Evolutionary conservation across 2,797 vertebrate genomes (phyloP).

Genomic region (Ficedula albicollis): DNA sequence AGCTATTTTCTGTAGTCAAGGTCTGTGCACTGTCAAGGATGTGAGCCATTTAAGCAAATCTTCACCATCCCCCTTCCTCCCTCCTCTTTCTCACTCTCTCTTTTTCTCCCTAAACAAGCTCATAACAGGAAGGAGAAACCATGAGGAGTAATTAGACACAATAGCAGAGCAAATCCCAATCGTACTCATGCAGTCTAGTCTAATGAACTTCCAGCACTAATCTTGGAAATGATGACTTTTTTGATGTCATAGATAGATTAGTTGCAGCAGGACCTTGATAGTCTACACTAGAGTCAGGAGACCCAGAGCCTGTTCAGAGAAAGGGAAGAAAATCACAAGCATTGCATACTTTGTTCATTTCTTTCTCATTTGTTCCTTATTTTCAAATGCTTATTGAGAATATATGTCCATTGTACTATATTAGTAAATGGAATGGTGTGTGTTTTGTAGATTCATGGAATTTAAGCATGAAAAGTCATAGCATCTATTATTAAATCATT

Average conservation of each 20-base stretch:
- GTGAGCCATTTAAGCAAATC: constrained; percentile 69
- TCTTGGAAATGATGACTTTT: constrained; percentile 43
- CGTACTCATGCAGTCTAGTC: background rate
- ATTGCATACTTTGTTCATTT: background rate
- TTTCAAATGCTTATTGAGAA: background rate
- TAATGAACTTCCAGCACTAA: constrained; percentile 49
- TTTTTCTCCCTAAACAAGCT: constrained; percentile 61
- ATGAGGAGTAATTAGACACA: constrained; percentile 66
- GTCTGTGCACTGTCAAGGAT: constrained; percentile 68
- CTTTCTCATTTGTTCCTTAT: background rate
- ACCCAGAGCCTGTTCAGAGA: background rate
- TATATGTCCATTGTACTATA: background rate
- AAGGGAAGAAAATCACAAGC: background rate
- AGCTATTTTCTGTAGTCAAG: constrained; percentile 70
- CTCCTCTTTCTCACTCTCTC: constrained; percentile 20
- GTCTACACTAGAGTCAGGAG: background rate
- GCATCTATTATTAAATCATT: constrained; percentile 61
- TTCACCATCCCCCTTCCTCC: constrained; percentile 59
- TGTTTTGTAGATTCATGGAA: constrained; percentile 44
- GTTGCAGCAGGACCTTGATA: constrained; percentile 27
- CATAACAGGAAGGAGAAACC: constrained; percentile 61
- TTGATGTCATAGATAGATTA: constrained; percentile 59
- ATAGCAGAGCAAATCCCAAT: constrained; percentile 49
- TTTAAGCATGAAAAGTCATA: constrained; percentile 6
- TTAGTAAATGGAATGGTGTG: constrained; percentile 13